Evolutionary conservation across 92 coral and sea anemone genomes (phyloP), one percentile per base, ranked within the genome.

Genomic region (Scolanthus callimorphus): DNA sequence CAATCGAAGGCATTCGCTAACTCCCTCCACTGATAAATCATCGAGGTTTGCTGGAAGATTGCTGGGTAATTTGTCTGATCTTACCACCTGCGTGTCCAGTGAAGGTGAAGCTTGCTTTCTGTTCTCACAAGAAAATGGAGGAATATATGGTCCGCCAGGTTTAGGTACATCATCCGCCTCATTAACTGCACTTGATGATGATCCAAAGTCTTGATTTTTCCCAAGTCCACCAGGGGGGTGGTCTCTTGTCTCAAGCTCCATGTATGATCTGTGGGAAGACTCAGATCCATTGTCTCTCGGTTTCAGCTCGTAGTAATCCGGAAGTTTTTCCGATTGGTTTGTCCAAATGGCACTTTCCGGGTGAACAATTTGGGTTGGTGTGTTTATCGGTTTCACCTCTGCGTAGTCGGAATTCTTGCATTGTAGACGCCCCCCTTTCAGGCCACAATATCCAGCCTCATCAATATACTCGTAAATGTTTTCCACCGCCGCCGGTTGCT

Each of bases 391-490:
- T 34, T 15, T 34, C 15, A 34, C 15, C 43, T 6, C 6, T 34
- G 15, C 43, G 6, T 34, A 6, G 9, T 34, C 15, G 43, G 6
- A 15, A 15, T 34, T 34, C 15, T 34, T 34, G 43, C 43, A 6
- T 6, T 6, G 43, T 6, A 34, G 6, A 34, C 15, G 6, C 43
- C 15, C 9, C 15, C 43, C 15, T 34, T 15, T 34, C 43, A 6
- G 43, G 9, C 15, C 15, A 15, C 9, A 34, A 34, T 34, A 34
- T 34, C 15, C 9, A 15, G 43, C 15, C 9, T 6, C 12, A 22
- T 68, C 75, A 26, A 68, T 47, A 31, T 68, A 68, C n/a, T 68
- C 75, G 25, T 68, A 68, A 27, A 68, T 68, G 15, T 57, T 68
- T 20, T 68, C 75, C 3, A 68, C 75, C 10, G 39, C 4, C 10